Evolutionary conservation across 2,888 invertebrate genomes (phyloP).

Genomic region (Ichneumoninae sp.): DNA sequence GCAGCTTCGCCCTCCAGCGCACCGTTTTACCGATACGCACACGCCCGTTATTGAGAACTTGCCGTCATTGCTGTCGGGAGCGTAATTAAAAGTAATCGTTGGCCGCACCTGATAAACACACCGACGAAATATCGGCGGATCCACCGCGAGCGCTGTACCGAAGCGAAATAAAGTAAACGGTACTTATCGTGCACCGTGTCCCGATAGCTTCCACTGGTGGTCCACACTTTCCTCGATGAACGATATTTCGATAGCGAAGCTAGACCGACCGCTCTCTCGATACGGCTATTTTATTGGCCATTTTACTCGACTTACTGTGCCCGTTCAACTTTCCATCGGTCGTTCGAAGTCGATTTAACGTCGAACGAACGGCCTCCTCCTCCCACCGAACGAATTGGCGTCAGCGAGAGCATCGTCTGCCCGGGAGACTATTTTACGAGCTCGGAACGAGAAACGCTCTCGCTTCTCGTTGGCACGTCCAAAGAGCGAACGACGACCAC

Average conservation of each 20-base stretch:
- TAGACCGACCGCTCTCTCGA: slow-evolving; percentile 2
- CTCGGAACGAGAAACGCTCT: slow-evolving; percentile 48
- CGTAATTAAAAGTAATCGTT: slow-evolving; percentile 65
- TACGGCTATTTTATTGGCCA: slow-evolving; percentile 45
- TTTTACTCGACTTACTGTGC: slow-evolving; percentile 43
- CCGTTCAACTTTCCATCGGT: slow-evolving; percentile 47
- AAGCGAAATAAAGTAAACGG: slow-evolving; percentile 15
- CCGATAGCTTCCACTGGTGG: neutral
- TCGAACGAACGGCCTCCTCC: slow-evolving; percentile 42
- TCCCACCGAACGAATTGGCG: slow-evolving; percentile 60
- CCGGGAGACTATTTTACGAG: slow-evolving; percentile 58
- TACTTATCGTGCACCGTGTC: neutral
- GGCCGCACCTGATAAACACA: slow-evolving; percentile 65
- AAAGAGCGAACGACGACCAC: slow-evolving; percentile 47
- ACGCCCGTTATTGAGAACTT: slow-evolving; percentile 64
- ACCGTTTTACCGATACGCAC: slow-evolving; percentile 25
- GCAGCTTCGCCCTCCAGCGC: neutral
- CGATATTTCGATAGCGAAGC: slow-evolving; percentile 38
- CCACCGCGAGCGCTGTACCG: slow-evolving; percentile 27
- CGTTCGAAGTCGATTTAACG: slow-evolving; percentile 65
- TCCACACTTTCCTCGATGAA: slow-evolving; percentile 19
- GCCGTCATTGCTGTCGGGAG: slow-evolving; percentile 54
- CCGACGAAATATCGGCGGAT: slow-evolving; percentile 31
- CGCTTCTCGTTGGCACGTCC: slow-evolving; percentile 13
- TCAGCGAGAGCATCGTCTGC: slow-evolving; percentile 51